Base-by-base conservation (phyloP, 2,888 invertebrate species). In the Therioaphis trifolii region DNA sequence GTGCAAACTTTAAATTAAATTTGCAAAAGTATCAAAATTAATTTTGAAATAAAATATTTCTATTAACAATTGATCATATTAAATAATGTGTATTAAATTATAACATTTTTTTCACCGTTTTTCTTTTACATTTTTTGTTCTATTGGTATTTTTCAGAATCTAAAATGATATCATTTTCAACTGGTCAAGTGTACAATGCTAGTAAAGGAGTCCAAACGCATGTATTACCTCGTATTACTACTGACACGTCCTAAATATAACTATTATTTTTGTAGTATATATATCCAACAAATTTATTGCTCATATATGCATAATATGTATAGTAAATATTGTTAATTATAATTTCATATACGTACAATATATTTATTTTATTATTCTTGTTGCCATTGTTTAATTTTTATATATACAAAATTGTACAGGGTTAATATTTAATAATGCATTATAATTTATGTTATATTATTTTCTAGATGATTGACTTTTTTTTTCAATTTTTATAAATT, bases 191-290 rank as follows among this genome's bases (percentile, higher is more conserved):
- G 27, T 98, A 96, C 90, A 97, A 97, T 89, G 93, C 93, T 86
- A 96, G 96, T 86, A 96, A 96, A 89, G 96, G 96, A 84, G 93
- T 93, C 88, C 97, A 97, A 89, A 94, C 97, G 46, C 96, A 97
- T 88, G 96, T 98, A 35, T 91, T 96, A 86, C 91, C 85, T 29
- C 85, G 84, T 61, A 21, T 71, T 27, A 71, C 71, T n/a, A 49
- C 61, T 43, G 78, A 84, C 14, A 49, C 63, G 1, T 55, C 69
- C n/a, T 69, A 69, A 43, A 5, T 69, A 55, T 24, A 78, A 78
- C 21, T 66, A 63, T 66, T 80, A 71, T 80, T 82, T 63, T 72
- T 61, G 63, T 63, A 82, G 27, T 71, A 72, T 80, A 21, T 21
- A 24, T 72, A n/a, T 46, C n/a, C 2, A 68, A 40, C 52, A 68